These are phyloP conservation scores for Pocillopora verrucosa DNA, from an alignment of 64 coral and sea anemone species.

Conservation along the genomic window DNA sequence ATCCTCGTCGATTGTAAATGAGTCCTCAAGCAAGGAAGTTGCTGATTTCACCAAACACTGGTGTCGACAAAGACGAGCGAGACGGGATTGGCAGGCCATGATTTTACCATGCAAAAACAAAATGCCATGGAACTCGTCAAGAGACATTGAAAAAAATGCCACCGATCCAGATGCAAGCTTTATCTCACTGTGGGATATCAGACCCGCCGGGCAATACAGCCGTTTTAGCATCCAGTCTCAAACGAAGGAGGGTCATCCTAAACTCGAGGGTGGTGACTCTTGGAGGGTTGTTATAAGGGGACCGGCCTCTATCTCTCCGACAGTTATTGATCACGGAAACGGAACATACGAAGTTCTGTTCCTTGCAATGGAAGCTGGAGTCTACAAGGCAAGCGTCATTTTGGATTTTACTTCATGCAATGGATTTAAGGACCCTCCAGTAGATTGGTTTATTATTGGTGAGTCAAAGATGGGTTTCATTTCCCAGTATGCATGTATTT, in stretches of 20 bases:
- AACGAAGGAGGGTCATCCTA: conserved; percentile 12
- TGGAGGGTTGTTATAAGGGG: conserved; percentile 54
- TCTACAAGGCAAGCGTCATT: conserved; percentile 24
- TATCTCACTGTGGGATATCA: conserved; percentile 53
- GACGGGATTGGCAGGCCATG: conserved; percentile 49
- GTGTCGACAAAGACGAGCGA: conserved; percentile 39
- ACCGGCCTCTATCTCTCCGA: conserved; percentile 38
- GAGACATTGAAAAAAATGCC: background rate
- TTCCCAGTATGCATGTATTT: no score
- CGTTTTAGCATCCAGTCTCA: conserved; percentile 71
- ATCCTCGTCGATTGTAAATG: background rate
- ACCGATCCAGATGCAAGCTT: conserved; percentile 40
- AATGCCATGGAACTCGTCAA: conserved; percentile 16
- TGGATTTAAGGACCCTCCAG: conserved; percentile 56
- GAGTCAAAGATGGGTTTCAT: background rate
- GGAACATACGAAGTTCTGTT: conserved; percentile 66
- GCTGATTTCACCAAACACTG: conserved; percentile 26
- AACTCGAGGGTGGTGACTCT: conserved; percentile 44
- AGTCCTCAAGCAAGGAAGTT: background rate
- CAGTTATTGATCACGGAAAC: conserved; percentile 56
- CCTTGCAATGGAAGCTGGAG: conserved; percentile 54
- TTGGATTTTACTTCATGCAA: conserved; percentile 61
- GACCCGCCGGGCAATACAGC: conserved; percentile 42
- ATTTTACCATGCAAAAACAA: conserved; percentile 21
- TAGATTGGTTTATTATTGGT: conserved; percentile 65